phyloP scores from a whole-genome alignment of 2,888 invertebrate genomes.

The Tuberolachnus salignus region DNA sequence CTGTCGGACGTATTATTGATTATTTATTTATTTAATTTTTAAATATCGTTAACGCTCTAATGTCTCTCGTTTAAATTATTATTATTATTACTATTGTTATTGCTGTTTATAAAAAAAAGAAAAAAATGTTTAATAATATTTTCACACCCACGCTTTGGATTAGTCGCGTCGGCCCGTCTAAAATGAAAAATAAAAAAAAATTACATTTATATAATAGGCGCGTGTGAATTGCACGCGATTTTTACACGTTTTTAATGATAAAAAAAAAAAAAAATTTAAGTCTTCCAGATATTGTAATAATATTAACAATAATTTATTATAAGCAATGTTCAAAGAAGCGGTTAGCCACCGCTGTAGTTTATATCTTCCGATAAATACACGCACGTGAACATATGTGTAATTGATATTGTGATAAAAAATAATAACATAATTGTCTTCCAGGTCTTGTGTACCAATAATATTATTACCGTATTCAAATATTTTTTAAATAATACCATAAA shows the following conservation, averaged over 20 bases:
- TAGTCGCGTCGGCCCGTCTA: neutral
- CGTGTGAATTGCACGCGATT: slow-evolving; percentile 6
- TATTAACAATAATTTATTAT: neutral
- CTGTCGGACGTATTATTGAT: too few relatives aligned
- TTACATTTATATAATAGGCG: slow-evolving; percentile 1
- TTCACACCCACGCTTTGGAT: neutral
- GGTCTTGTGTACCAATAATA: neutral
- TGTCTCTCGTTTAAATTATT: too few relatives aligned
- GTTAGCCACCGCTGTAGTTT: slow-evolving; percentile 26
- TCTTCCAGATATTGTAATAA: too few relatives aligned
- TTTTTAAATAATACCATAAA: neutral
- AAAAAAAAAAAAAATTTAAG: neutral
- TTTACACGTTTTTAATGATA: slow-evolving; percentile 15
- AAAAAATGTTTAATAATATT: neutral
- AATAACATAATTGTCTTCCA: slow-evolving; percentile 45
- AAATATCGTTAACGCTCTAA: too few relatives aligned
- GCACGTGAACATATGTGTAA: slow-evolving; percentile 25
- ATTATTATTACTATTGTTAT: neutral
- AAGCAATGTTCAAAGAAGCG: slow-evolving; percentile 16
- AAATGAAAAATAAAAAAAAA: neutral
- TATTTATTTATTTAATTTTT: too few relatives aligned
- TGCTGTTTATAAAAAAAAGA: neutral
- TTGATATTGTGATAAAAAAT: slow-evolving; percentile 50
- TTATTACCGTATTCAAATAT: slow-evolving; percentile 21
- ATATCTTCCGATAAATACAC: slow-evolving; percentile 29